Evolutionary conservation across 2,113 vertebrate species (phyloP).

Genomic region (Mirounga angustirostris): DNA sequence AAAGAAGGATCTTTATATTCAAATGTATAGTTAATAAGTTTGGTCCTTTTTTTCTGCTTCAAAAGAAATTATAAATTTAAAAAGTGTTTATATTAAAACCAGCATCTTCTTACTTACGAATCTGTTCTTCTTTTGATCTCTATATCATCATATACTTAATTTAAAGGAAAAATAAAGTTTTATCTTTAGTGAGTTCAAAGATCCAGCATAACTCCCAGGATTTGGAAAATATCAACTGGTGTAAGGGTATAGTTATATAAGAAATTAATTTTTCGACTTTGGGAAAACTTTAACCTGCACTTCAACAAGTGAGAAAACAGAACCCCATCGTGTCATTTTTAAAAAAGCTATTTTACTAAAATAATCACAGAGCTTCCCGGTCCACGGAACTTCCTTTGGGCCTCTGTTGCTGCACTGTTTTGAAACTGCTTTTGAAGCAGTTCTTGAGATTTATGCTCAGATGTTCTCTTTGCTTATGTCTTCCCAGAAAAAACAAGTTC

Average conservation of each 20-base stretch:
- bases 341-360: conserved; percentile 32
- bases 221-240: conserved; percentile 45
- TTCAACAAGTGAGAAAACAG: conserved; percentile 67
- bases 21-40: conserved; percentile 26
- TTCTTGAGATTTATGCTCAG: conserved; percentile 32
- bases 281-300: conserved; percentile 25
- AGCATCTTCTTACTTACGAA: conserved; percentile 42
- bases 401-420: neutral
- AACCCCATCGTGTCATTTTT: neutral
- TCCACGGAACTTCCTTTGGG: conserved; percentile 16
- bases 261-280: conserved; percentile 50
- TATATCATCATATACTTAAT: neutral
- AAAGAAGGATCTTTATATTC: conserved; percentile 41
- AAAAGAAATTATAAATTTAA: conserved; percentile 30
- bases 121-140: conserved; percentile 41
- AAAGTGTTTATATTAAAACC: conserved; percentile 16
- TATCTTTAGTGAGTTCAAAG: neutral
- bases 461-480: conserved; percentile 41
- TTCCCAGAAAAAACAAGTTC: conserved; percentile 11
- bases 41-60: conserved; percentile 52
- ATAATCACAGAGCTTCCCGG: conserved; percentile 42
- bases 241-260: conserved; percentile 29
- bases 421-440: conserved; percentile 54
- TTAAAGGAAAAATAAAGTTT: conserved; percentile 61
- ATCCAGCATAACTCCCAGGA: neutral